These are phyloP conservation scores for Uloborus diversus DNA, from an alignment of 1,140 invertebrate genomes.

Conservation along the genomic window DNA sequence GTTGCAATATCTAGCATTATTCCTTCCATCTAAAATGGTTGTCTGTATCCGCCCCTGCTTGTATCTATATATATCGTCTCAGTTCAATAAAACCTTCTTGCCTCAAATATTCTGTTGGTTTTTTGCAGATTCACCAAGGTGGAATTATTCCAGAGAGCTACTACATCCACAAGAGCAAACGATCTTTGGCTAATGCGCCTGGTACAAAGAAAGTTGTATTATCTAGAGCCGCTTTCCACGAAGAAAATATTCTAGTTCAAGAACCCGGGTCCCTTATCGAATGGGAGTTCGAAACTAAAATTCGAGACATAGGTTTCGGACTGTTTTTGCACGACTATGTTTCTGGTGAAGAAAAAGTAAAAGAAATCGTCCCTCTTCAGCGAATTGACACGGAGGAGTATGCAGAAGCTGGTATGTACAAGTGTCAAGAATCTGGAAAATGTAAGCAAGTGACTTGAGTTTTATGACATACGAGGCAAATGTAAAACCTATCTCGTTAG, in stretches of 20 bases:
- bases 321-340: conserved; percentile 13
- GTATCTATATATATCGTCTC: too few species aligned
- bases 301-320: conserved; percentile 23
- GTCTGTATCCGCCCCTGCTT: too few species aligned
- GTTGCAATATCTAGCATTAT: too few species aligned
- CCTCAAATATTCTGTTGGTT: neutral
- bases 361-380: conserved; percentile 5
- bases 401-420: conserved; percentile 37
- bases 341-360: neutral
- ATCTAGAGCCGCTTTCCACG: neutral
- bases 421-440: conserved; percentile 17
- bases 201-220: conserved; percentile 5
- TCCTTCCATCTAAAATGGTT: too few species aligned
- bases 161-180: conserved; percentile 11
- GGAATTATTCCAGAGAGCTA: conserved; percentile 1
- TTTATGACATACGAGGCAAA: too few species aligned
- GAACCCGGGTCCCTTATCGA: conserved; percentile 10
- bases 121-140: neutral
- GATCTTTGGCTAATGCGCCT: neutral
- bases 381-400: neutral
- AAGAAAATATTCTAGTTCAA: neutral
- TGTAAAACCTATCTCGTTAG: too few species aligned
- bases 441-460: conserved; percentile 35
- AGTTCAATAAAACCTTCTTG: too few species aligned
- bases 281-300: conserved; percentile 36